Evolutionary conservation across 1,140 invertebrate species (phyloP).

Genomic region (Papilio machaon): DNA sequence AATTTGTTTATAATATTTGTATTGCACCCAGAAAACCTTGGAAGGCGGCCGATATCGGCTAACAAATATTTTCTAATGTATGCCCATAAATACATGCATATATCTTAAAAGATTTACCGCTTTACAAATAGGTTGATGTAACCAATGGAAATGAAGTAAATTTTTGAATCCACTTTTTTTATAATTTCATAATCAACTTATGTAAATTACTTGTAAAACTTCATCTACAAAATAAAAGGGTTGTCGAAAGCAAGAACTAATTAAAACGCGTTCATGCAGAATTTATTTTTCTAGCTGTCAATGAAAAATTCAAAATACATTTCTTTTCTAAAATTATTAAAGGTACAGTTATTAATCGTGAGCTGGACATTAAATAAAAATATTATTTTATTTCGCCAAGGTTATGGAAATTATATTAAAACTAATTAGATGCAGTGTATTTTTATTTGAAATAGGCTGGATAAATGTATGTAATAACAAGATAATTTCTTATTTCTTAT

Average conservation of each 20-base stretch:
- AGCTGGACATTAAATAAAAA: background rate
- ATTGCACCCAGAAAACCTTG: background rate
- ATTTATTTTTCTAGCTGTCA: background rate
- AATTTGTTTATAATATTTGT: background rate
- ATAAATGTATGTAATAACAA: background rate
- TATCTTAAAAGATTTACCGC: too few relatives aligned
- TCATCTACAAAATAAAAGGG: background rate
- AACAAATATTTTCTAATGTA: background rate
- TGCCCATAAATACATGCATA: background rate
- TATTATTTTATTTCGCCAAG: too few relatives aligned
- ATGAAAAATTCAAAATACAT: background rate
- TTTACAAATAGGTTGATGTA: too few relatives aligned
- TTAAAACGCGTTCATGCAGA: conserved; percentile 3
- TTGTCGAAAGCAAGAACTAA: background rate
- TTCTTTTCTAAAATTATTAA: background rate
- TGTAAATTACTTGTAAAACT: background rate
- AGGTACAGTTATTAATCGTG: background rate
- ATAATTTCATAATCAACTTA: background rate
- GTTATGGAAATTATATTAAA: background rate
- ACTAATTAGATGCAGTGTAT: background rate
- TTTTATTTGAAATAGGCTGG: background rate
- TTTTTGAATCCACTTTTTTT: background rate
- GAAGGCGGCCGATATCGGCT: background rate
- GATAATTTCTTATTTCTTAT: too few relatives aligned
- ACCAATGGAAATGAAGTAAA: too few relatives aligned